Evolutionary conservation across 2,113 vertebrate genomes (phyloP), one percentile per base, ranked within the genome.

Genomic region (Hippocampus guttulatus): DNA sequence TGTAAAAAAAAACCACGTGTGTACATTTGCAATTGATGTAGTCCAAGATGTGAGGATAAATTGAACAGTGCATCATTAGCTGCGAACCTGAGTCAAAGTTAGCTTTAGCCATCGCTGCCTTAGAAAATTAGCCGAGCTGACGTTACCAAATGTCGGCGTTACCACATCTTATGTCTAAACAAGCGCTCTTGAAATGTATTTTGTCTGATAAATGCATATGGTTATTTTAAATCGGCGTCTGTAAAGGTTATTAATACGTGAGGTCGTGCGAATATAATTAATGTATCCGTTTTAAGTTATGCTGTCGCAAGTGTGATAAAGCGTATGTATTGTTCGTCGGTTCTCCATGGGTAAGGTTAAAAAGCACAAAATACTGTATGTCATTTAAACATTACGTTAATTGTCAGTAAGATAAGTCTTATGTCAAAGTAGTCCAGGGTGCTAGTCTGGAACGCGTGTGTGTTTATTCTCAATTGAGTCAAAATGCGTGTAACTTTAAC

Each of bases 71-170:
- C 62, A 61, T 58, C 25, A 58, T 62, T 38, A 40, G 16, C 60
- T 20, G 14, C 21, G 5, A 27, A 45, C 64, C 58, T 61, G 5
- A 61, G 27, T 27, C 23, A 25, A 65, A 25, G 43, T 25, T 65
- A 65, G 64, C 64, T 47, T 65, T 65, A 65, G 64, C 64, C 15
- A 33, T 47, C 43, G 23, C 41, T 47, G 23, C 41, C n/a, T 43
- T 27, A 23, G 23, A 16, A 41, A 75, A 76, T 81, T 69, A 64
- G 57, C 30, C 64, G 43, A 65, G 64, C 23, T 65, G 43, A 47
- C 33, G 33, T 6, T 38, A 65, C 47, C 8, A 45, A 2, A 18
- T 45, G 41, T 23, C 27, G 30, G 33, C 27, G 27, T 33, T 18
- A 33, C 58, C 58, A 61, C 33, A 33, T 61, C 12, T 61, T 16